Base-by-base conservation (phyloP, 2,113 vertebrate genomes). In the Pachyramphus minor region DNA sequence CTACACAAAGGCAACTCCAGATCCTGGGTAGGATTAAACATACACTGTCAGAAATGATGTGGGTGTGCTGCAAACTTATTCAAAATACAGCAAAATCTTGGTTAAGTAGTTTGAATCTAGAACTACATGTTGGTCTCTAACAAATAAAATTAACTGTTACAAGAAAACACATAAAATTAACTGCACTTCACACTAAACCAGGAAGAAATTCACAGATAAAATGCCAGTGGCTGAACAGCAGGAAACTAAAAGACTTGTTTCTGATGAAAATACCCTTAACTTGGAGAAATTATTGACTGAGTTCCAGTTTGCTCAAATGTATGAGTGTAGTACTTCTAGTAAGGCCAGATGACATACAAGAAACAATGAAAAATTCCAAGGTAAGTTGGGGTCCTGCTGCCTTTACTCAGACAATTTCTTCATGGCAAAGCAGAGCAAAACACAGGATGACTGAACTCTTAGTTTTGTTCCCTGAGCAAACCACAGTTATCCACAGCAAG, bases 31-130 rank as follows among this genome's bases (percentile, higher is more conserved):
- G 59, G 41, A 62, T 80, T 69, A 75, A 85, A 52, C 12, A 66
- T 1, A 55, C 5, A 4, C 25, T 19, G 28, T 13, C 50, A 81
- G 39, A 74, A 88, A 62, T 3, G 0, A 77, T 14, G n/a, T 12
- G 31, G 27, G 12, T 1, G 2, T 8, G 8, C 25, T n/a, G 15
- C 30, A 73, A 8, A 49, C 80, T 49, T n/a, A 68, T 24, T 60
- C 53, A 87, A 35, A 68, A 60, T 19, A 63, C 2, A 74, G 44
- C 9, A n/a, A 72, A 60, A 62, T 15, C 45, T 35, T 41, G 11
- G 69, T 17, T 59, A 67, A 35, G 11, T 6, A 53, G 11, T 22
- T 72, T 56, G 42, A 69, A 53, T 47, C 25, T 44, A 73, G 52
- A 85, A 60, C 20, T 45, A 37, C 4, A 4, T 3, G 4, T 8